phyloP scores from a whole-genome alignment of 2,113 vertebrate species.

The Narcine bancroftii region DNA sequence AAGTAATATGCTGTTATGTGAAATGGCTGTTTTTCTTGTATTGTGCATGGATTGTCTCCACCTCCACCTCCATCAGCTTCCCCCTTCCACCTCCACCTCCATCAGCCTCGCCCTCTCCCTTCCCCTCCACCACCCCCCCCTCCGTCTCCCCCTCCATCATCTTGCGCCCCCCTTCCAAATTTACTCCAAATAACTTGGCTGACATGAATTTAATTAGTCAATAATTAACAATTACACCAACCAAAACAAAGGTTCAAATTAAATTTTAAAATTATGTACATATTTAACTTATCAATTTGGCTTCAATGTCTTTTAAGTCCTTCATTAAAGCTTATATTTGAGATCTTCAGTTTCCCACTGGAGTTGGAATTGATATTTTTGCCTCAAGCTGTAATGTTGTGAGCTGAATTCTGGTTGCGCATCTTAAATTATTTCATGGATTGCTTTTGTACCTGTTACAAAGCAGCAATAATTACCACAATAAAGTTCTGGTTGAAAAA shows the following conservation, averaged over 20 bases:
- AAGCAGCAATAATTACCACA: neutral
- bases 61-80: neutral
- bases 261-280: neutral
- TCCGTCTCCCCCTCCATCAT: too few species aligned
- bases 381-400: neutral
- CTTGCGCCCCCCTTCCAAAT: too few species aligned
- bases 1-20: neutral
- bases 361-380: neutral
- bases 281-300: neutral
- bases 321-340: conserved; percentile 1
- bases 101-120: too few species aligned
- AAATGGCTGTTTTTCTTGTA: neutral
- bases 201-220: neutral
- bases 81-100: neutral
- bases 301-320: neutral
- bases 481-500: neutral
- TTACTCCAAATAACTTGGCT: neutral
- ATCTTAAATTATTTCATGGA: neutral
- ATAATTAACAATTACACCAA: neutral
- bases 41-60: neutral
- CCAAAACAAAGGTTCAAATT: neutral
- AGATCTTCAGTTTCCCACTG: neutral
- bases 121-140: neutral
- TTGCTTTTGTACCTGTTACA: neutral
- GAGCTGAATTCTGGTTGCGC: neutral